Evolutionary conservation across 2,797 vertebrate genomes (phyloP).

Genomic region (Melanogrammus aeglefinus): DNA sequence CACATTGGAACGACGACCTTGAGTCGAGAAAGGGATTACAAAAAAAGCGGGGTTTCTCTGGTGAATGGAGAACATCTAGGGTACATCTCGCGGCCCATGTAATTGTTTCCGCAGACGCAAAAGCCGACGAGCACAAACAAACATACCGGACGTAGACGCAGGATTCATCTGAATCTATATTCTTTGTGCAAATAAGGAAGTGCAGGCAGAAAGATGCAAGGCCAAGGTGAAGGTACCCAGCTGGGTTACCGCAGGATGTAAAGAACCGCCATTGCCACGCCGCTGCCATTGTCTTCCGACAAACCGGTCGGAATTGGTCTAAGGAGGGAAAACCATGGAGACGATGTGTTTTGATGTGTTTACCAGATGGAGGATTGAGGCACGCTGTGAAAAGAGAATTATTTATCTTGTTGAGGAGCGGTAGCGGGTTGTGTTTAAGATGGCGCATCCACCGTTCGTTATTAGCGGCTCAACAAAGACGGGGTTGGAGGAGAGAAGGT

Average conservation of each 20-base stretch:
- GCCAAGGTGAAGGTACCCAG: background rate
- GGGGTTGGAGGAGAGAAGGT: background rate
- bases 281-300: background rate
- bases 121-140: background rate
- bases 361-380: background rate
- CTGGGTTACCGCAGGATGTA: background rate
- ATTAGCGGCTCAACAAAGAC: background rate
- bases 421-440: background rate
- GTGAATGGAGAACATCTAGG: background rate
- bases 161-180: background rate
- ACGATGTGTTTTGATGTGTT: background rate
- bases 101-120: background rate
- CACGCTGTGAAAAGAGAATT: background rate
- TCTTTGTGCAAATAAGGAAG: background rate
- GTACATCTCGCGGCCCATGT: too few species aligned
- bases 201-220: background rate
- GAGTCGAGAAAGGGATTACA: background rate
- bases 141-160: background rate
- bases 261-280: background rate
- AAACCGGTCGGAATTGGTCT: background rate
- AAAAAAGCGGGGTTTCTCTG: too few species aligned
- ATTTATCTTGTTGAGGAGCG: background rate
- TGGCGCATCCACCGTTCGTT: background rate
- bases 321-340: background rate
- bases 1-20: background rate